These are phyloP conservation scores for Calephelis perditalis DNA, from an alignment of 2,888 invertebrate genomes.

Conservation along the genomic window DNA sequence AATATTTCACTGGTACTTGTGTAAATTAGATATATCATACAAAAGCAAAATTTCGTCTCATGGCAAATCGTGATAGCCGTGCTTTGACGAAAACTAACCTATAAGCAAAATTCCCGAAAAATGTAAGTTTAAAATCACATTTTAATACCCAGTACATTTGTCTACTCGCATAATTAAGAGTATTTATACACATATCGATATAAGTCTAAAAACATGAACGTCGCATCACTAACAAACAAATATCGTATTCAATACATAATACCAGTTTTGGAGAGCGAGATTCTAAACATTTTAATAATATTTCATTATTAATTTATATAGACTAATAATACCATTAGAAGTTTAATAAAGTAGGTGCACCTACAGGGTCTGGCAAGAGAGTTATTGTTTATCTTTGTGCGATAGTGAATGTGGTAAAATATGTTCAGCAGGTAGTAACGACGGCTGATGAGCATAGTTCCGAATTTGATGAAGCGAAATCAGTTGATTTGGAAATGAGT, in stretches of 20 bases:
- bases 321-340: constrained; percentile 75
- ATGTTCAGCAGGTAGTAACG: constrained; percentile 84
- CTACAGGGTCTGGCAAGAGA: constrained; percentile 49
- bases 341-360: constrained; percentile 55
- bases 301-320: constrained; percentile 58
- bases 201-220: constrained; percentile 68
- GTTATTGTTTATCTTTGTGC: constrained; percentile 75
- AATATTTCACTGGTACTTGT: constrained; percentile 13
- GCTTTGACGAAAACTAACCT: constrained; percentile 43
- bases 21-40: constrained; percentile 7
- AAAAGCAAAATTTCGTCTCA: constrained; percentile 13
- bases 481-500: constrained; percentile 93
- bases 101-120: constrained; percentile 34
- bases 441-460: constrained; percentile 96
- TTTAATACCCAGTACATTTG: constrained; percentile 56
- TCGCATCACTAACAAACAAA: constrained; percentile 57
- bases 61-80: constrained; percentile 23
- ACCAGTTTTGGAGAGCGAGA: constrained; percentile 72
- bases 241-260: constrained; percentile 63
- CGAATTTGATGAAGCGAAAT: constrained; percentile 97
- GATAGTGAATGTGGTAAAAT: constrained; percentile 75
- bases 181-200: constrained; percentile 64
- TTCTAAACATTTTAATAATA: constrained; percentile 69
- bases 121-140: constrained; percentile 50
- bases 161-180: constrained; percentile 66